Evolutionary conservation across 2,888 invertebrate genomes (phyloP), one percentile per base, ranked within the genome.

Genomic region (Acronicta alni): DNA sequence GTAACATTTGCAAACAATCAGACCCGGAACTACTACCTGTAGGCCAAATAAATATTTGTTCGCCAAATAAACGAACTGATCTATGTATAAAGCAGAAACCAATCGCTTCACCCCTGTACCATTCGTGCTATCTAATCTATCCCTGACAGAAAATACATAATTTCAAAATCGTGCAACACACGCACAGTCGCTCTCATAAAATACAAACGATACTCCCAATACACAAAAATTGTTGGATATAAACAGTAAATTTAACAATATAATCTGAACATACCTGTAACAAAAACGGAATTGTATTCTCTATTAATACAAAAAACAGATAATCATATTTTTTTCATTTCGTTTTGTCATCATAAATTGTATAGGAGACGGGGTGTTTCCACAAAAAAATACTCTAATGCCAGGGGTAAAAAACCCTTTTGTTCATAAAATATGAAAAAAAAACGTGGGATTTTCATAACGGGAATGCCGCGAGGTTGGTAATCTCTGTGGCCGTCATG

Each of bases 301-400:
- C 53, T 64, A 75, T 75, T 66, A 64, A 67, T 55, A 75, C 52
- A 55, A 49, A 53, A 45, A 65, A 76, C 55, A 73, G 58, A 57
- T 37, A 41, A 57, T 56, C 62, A 66, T 72, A 72, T 77, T 74
- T 65, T 66, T 66, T 56, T 60, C 75, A 58, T 74, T 56, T 70
- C 59, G 53, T 57, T 66, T 73, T 69, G 69, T 69, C 69, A 43
- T 57, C 73, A 69, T 69, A 73, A 69, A 69, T 69, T 73, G 43
- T 73, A 47, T 44, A 35, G 53, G 45, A 57, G 53, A 62, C 78
- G 47, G 48, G 64, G 58, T 62, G 77, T 71, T 71, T 75, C 72
- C 64, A 77, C 30, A 77, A 63, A 77, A 62, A 63, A 60, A 48
- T 56, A 57, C 55, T 60, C 56, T 77, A 77, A 75, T 77, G 75